A percentile compares a stretch with the other conserved stretches of the same genome.
These are phyloP conservation scores for Drosophila subpulchrella DNA, from an alignment of 1,140 invertebrate species.

Conservation along the genomic window DNA sequence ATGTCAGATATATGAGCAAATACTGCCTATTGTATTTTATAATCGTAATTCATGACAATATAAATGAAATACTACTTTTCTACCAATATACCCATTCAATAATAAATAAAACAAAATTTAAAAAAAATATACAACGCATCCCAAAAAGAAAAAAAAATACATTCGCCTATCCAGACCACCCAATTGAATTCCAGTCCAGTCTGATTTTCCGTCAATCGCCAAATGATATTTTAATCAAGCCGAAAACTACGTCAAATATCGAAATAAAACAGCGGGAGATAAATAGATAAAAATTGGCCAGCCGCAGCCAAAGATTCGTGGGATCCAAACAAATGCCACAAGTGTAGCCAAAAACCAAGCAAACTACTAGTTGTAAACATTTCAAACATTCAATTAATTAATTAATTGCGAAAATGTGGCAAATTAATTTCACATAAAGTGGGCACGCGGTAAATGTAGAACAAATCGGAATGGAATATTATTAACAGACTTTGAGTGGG, in stretches of 20 bases:
- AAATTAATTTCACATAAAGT: slow-evolving; percentile 78
- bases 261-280: slow-evolving; percentile 79
- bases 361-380: slow-evolving; percentile 67
- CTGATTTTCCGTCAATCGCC: slow-evolving; percentile 37
- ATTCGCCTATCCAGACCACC: not conserved
- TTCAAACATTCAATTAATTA: slow-evolving; percentile 76
- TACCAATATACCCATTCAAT: not conserved
- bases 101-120: not conserved
- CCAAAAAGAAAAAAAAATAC: not conserved
- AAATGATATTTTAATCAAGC: slow-evolving; percentile 76
- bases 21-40: too few species aligned
- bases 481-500: slow-evolving; percentile 51
- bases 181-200: slow-evolving; percentile 25
- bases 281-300: slow-evolving; percentile 79
- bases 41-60: too few species aligned
- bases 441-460: slow-evolving; percentile 28
- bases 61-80: too few species aligned
- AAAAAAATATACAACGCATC: not conserved
- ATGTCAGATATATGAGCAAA: too few species aligned
- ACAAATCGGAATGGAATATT: slow-evolving; percentile 43
- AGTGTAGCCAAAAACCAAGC: slow-evolving; percentile 25
- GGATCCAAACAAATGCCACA: slow-evolving; percentile 35
- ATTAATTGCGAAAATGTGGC: slow-evolving; percentile 72
- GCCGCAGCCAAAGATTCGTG: slow-evolving; percentile 10
- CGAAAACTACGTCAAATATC: slow-evolving; percentile 79